These are phyloP conservation scores for Candidula unifasciata DNA, from an alignment of 2,888 invertebrate genomes.

Conservation along the genomic window DNA sequence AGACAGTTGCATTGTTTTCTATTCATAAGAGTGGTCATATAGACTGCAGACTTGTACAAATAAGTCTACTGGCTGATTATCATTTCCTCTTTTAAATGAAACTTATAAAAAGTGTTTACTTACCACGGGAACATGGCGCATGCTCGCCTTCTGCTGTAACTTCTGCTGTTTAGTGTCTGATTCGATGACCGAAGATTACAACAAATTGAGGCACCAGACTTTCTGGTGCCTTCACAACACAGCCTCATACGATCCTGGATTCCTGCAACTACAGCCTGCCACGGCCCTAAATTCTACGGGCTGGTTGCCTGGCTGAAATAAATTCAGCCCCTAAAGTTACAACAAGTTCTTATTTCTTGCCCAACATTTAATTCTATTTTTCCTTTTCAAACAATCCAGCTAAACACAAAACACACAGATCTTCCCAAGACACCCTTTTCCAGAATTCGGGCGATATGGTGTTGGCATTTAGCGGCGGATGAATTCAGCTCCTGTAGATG, in stretches of 20 bases:
- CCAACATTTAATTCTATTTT: slow-evolving; percentile 3
- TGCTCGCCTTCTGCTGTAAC: background rate
- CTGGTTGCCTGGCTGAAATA: background rate
- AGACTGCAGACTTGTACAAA: slow-evolving; percentile 23
- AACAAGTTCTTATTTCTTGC: background rate
- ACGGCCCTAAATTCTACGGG: background rate
- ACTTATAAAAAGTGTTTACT: background rate
- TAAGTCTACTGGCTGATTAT: too few relatives aligned
- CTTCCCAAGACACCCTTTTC: slow-evolving; percentile 21
- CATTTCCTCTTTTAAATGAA: too few relatives aligned
- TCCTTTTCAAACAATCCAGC: background rate
- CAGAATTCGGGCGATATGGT: slow-evolving; percentile 13
- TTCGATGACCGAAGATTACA: background rate
- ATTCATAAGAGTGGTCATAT: background rate
- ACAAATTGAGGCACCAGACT: slow-evolving; percentile 2
- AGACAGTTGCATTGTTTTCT: background rate
- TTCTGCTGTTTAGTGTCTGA: background rate
- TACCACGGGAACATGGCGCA: slow-evolving; percentile 33
- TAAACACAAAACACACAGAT: slow-evolving; percentile 41
- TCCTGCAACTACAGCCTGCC: background rate
- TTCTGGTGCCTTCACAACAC: slow-evolving; percentile 8
- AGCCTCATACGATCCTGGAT: slow-evolving; percentile 9
- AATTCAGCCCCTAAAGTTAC: slow-evolving; percentile 23
- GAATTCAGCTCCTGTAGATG: slow-evolving; percentile 43
- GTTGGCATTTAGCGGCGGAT: slow-evolving; percentile 37